Conservation (phyloP, 2,888 invertebrate species). For the Sicus ferrugineus region DNA sequence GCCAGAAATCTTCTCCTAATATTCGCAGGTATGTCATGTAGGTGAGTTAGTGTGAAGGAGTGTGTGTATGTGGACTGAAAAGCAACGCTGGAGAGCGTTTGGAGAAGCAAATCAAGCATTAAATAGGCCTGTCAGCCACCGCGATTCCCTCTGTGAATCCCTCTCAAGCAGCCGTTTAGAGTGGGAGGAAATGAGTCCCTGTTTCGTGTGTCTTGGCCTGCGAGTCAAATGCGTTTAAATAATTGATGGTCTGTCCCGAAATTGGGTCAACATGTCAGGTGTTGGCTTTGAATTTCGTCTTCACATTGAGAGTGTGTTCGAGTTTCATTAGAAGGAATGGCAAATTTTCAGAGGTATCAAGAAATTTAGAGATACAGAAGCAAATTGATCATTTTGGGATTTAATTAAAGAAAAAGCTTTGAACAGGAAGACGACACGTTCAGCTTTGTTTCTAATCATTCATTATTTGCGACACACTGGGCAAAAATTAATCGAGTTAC, state of each 20-base stretch:
- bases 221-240: conserved; percentile 18
- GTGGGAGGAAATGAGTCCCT: not conserved
- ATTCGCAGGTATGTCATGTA: too few species aligned
- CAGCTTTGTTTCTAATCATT: too few species aligned
- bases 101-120: conserved; percentile 29
- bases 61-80: not conserved
- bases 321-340: too few species aligned
- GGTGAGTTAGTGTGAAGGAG: not conserved
- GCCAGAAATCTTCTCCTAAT: too few species aligned
- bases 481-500: too few species aligned
- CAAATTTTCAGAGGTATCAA: too few species aligned
- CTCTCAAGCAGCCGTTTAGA: not conserved
- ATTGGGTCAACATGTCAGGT: conserved; percentile 24
- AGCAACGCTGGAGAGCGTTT: conserved; percentile 2
- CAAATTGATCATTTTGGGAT: too few species aligned
- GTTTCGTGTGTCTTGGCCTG: not conserved
- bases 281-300: not conserved
- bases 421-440: too few species aligned
- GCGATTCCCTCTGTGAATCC: not conserved
- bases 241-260: conserved; percentile 13
- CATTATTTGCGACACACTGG: too few species aligned
- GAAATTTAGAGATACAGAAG: too few species aligned
- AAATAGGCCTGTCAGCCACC: conserved; percentile 21
- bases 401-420: too few species aligned
- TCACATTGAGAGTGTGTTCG: not conserved